A percentile compares a stretch with the other conserved stretches of the same genome.
Evolutionary conservation across 2,888 invertebrate genomes (phyloP).

Genomic region (Morpho helenor): DNA sequence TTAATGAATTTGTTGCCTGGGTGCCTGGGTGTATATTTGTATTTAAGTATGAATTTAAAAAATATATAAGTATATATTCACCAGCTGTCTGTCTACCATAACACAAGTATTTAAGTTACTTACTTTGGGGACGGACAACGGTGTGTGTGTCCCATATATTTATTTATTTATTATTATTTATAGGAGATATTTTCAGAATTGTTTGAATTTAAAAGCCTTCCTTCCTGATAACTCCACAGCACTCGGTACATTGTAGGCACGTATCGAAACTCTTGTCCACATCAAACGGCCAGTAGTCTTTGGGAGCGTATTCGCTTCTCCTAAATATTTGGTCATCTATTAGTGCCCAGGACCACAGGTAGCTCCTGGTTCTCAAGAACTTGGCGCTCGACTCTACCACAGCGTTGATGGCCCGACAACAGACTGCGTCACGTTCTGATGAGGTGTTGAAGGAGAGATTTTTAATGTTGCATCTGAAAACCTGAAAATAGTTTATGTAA

Average conservation of each 20-base stretch:
- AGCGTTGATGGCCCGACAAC: conserved; percentile 49
- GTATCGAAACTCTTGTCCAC: conserved; percentile 29
- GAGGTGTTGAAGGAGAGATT: conserved; percentile 53
- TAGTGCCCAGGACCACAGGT: conserved; percentile 49
- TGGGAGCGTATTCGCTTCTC: conserved; percentile 39
- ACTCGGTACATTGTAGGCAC: conserved; percentile 14
- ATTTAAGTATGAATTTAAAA: too few species aligned
- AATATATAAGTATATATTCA: too few species aligned
- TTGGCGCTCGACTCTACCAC: conserved; percentile 43
- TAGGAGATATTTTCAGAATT: too few species aligned
- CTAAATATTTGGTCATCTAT: conserved; percentile 47
- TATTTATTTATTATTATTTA: too few species aligned
- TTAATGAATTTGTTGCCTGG: too few species aligned
- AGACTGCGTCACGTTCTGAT: conserved; percentile 45
- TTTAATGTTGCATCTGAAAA: conserved; percentile 62
- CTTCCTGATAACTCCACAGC: conserved; percentile 11
- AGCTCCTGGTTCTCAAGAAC: conserved; percentile 43
- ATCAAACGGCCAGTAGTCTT: conserved; percentile 44
- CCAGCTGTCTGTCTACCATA: too few species aligned
- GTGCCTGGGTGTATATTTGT: too few species aligned
- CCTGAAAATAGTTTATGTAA: conserved; percentile 31
- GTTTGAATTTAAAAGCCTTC: not conserved
- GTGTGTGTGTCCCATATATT: too few species aligned
- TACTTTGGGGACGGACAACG: too few species aligned
- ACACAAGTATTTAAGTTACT: too few species aligned